A percentile compares a stretch with the other conserved stretches of the same genome.
Conservation (phyloP, 2,113 vertebrate genomes). For the Trogon surrucura region DNA sequence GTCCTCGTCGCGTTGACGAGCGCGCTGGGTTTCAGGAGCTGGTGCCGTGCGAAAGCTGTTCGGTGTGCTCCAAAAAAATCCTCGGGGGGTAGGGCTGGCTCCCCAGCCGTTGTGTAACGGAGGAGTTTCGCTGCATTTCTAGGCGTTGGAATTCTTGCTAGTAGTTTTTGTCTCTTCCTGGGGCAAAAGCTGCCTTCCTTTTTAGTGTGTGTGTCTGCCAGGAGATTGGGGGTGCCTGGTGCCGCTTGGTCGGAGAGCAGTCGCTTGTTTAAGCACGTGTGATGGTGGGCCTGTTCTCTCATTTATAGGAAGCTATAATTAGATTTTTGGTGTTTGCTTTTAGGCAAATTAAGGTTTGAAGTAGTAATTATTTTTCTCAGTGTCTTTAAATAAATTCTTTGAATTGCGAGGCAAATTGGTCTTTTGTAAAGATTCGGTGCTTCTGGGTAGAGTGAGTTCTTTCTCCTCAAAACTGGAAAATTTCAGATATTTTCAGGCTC, state of each 20-base stretch:
- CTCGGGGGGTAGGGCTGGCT: rapidly evolving
- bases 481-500: slow-evolving; percentile 1
- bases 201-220: background rate
- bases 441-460: slow-evolving; percentile 29
- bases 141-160: background rate
- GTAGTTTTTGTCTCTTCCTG: background rate
- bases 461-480: slow-evolving; percentile 41
- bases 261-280: background rate
- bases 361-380: slow-evolving; percentile 57
- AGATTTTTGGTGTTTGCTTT: slow-evolving; percentile 67
- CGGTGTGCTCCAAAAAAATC: background rate
- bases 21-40: background rate
- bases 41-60: background rate
- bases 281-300: slow-evolving; percentile 11
- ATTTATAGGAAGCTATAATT: slow-evolving; percentile 50
- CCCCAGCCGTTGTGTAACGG: rapidly evolving
- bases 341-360: slow-evolving; percentile 62
- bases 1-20: background rate
- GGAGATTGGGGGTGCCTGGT: background rate
- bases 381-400: slow-evolving; percentile 60
- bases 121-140: background rate
- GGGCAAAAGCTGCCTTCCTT: background rate
- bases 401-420: slow-evolving; percentile 47
- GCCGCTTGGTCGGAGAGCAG: rapidly evolving
- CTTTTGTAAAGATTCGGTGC: slow-evolving; percentile 30